Conservation (phyloP, 1,140 invertebrate species). For the Trichonephila clavata region DNA sequence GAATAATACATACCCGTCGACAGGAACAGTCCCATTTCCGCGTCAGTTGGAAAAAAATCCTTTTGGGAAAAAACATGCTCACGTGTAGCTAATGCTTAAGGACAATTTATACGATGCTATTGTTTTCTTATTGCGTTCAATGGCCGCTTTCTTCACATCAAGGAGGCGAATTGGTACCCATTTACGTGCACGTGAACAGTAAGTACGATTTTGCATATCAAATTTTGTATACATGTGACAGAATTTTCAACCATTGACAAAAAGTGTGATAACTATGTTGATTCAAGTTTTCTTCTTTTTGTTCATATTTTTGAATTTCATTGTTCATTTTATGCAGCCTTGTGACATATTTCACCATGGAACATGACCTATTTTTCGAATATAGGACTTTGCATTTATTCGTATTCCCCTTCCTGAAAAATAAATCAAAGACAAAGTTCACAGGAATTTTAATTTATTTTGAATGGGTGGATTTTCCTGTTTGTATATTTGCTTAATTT, state of each 20-base stretch:
- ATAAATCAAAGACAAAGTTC: no score
- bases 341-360: background rate
- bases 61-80: conserved; percentile 48
- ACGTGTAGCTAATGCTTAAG: conserved; percentile 39
- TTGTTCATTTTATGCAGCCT: background rate
- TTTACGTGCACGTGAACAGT: conserved; percentile 32
- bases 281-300: background rate
- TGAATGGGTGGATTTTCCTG: no score
- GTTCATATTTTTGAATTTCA: background rate
- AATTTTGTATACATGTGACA: background rate
- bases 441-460: no score
- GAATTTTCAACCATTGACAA: background rate
- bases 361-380: background rate
- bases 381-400: no score
- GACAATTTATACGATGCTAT: conserved; percentile 39
- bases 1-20: conserved; percentile 52
- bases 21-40: conserved; percentile 51
- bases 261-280: background rate
- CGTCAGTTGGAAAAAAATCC: background rate
- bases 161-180: conserved; percentile 52
- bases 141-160: conserved; percentile 61
- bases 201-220: conserved; percentile 43
- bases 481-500: no score
- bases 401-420: no score
- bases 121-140: conserved; percentile 40